Evolutionary conservation across 2,888 invertebrate genomes (phyloP).

Genomic region (Hydrotaea diabolus): DNA sequence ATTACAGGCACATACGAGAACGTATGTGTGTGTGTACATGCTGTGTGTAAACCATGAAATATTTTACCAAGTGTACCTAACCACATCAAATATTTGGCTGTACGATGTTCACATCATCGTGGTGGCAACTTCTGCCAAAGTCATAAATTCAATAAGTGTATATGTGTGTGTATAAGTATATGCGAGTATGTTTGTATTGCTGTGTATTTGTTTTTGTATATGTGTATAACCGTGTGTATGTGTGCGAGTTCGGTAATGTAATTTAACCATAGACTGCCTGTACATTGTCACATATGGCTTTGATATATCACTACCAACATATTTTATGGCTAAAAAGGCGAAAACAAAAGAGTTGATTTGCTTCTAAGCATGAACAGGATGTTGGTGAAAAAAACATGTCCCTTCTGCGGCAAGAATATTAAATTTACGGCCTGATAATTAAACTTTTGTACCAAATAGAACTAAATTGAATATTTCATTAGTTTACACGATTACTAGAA

Average conservation of each 20-base stretch:
- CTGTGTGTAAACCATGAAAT: background rate
- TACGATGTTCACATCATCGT: background rate
- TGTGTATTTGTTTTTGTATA: background rate
- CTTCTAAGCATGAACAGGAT: too few species aligned
- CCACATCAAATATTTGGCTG: background rate
- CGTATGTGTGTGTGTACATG: background rate
- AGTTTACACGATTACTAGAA: background rate
- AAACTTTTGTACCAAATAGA: background rate
- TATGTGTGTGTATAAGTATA: background rate
- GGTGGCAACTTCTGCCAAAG: conserved; percentile 1
- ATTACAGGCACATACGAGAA: too few species aligned
- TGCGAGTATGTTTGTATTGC: background rate
- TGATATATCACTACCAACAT: background rate
- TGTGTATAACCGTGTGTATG: background rate
- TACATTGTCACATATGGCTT: background rate
- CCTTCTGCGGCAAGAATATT: background rate
- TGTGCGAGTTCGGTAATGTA: background rate
- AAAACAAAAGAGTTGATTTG: too few species aligned
- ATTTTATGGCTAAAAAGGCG: too few species aligned
- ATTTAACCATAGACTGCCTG: background rate
- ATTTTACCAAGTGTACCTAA: background rate
- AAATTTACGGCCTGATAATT: background rate
- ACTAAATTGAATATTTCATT: background rate
- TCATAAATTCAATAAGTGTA: background rate
- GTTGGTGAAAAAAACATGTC: too few species aligned